These are phyloP conservation scores for Reinhardtius hippoglossoides DNA, from an alignment of 2,113 vertebrate genomes.

Conservation along the genomic window DNA sequence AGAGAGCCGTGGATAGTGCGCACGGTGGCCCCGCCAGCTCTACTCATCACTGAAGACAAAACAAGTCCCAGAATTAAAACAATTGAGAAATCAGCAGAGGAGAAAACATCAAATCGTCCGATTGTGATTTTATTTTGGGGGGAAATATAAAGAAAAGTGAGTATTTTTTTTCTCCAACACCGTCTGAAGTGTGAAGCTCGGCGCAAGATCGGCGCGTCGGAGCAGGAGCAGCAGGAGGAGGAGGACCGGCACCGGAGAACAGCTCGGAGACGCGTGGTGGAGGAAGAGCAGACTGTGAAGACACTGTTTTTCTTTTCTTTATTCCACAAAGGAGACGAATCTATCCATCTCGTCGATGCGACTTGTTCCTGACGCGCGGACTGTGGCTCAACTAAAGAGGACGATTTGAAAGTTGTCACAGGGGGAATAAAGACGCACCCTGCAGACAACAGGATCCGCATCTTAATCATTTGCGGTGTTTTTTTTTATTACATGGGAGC, in stretches of 20 bases:
- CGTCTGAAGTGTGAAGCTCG: constrained; percentile 29
- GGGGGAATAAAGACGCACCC: constrained; percentile 63
- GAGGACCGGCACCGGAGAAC: constrained; percentile 40
- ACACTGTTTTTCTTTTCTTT: background rate
- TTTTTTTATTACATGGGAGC: constrained; percentile 47
- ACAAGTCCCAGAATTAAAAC: constrained; percentile 44
- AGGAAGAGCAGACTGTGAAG: constrained; percentile 24
- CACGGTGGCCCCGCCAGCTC: constrained; percentile 71
- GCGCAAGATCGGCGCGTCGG: constrained; percentile 51
- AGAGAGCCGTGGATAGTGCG: constrained; percentile 76
- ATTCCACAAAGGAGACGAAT: constrained; percentile 1
- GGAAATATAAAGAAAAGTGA: constrained; percentile 23
- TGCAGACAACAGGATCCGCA: constrained; percentile 67
- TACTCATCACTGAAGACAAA: constrained; percentile 73
- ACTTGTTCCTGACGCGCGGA: constrained; percentile 46
- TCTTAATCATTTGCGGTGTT: constrained; percentile 46
- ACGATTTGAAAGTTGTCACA: constrained; percentile 65
- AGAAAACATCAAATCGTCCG: constrained; percentile 13
- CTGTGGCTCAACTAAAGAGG: constrained; percentile 46
- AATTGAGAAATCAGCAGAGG: constrained; percentile 29
- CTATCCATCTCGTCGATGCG: constrained; percentile 43
- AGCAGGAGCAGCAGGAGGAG: constrained; percentile 61
- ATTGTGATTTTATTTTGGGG: constrained; percentile 20
- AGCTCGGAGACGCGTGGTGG: constrained; percentile 37
- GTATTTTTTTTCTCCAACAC: constrained; percentile 6